These are phyloP conservation scores for Dasysyrphus albostriatus DNA, from an alignment of 2,888 invertebrate genomes.

Conservation along the genomic window DNA sequence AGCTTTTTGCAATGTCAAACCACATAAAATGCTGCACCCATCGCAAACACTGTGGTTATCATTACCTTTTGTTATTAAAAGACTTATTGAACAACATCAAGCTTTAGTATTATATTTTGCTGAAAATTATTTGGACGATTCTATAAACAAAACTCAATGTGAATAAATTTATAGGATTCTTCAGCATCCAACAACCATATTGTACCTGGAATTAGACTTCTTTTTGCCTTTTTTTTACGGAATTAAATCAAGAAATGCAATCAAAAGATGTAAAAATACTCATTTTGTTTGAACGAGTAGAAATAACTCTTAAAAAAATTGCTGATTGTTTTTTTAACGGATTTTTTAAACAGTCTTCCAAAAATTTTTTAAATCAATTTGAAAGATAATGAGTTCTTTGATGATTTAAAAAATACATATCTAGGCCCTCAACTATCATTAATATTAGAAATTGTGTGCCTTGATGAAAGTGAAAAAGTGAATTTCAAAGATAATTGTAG, in stretches of 20 bases:
- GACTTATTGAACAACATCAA: background rate
- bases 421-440: no score
- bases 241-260: background rate
- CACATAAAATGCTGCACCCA: no score
- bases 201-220: background rate
- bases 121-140: slow-evolving; percentile 7
- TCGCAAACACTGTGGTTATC: background rate
- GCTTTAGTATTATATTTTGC: slow-evolving; percentile 3
- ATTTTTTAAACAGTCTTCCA: no score
- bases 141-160: slow-evolving; percentile 21
- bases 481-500: no score
- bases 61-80: background rate
- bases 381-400: no score
- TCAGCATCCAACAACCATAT: slow-evolving; percentile 6
- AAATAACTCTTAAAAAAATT: slow-evolving; percentile 19
- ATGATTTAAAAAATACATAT: no score
- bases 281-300: slow-evolving; percentile 9
- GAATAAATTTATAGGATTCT: slow-evolving; percentile 13
- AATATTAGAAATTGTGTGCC: no score
- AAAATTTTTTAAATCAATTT: no score
- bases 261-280: background rate
- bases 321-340: slow-evolving; percentile 5
- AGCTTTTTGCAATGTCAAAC: background rate
- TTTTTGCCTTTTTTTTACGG: background rate
- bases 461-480: no score